These are phyloP conservation scores for Cataglyphis hispanica DNA, from an alignment of 1,140 invertebrate species.

Conservation along the genomic window DNA sequence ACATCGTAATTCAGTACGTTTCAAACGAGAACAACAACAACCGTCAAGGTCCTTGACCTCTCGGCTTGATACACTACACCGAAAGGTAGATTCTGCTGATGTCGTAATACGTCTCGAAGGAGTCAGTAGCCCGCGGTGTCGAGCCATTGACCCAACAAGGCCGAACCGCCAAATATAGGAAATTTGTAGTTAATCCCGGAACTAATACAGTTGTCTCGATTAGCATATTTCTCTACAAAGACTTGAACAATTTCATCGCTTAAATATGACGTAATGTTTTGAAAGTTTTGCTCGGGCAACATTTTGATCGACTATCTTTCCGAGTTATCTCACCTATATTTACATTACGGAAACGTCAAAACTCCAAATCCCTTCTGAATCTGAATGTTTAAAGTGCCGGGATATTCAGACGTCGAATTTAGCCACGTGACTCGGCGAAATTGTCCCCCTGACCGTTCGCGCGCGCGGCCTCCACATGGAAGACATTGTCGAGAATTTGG, in stretches of 20 bases:
- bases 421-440: conserved; percentile 53
- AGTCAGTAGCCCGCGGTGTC: conserved; percentile 35
- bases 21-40: conserved; percentile 40
- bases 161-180: conserved; percentile 13
- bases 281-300: not conserved
- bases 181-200: conserved; percentile 1
- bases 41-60: conserved; percentile 33
- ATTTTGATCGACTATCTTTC: not conserved
- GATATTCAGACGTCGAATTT: conserved; percentile 20
- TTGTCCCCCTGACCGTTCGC: conserved; percentile 28
- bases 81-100: conserved; percentile 36
- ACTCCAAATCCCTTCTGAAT: not conserved
- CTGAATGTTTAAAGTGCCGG: not conserved
- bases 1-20: conserved; percentile 38
- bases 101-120: conserved; percentile 40
- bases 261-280: not conserved
- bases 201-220: conserved; percentile 5
- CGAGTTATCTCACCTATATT: conserved; percentile 9
- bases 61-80: conserved; percentile 39
- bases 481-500: conserved; percentile 60
- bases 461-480: conserved; percentile 64
- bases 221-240: conserved; percentile 9
- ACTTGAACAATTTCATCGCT: not conserved
- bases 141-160: conserved; percentile 57
- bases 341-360: not conserved